Evolutionary conservation across 2,797 vertebrate genomes (phyloP), one percentile per base, ranked within the genome.

Genomic region (Aphelocoma californica): DNA sequence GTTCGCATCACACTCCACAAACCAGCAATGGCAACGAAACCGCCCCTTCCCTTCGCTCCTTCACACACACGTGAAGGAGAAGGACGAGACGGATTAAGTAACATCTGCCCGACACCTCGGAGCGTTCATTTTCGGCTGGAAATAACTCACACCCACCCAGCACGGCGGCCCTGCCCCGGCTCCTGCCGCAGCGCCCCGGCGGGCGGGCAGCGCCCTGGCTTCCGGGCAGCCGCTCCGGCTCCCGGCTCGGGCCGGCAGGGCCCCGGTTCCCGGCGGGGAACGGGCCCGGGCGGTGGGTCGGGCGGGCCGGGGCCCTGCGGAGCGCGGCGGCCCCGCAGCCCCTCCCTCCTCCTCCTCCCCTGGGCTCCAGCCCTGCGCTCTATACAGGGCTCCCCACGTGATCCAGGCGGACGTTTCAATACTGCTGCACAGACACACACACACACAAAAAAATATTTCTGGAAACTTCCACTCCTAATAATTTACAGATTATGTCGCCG

Each of bases 391-490:
- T 96, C 96, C 96, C 97, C 98, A 98, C 98, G 98, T 98, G 98
- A 98, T 96, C 61, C 97, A 96, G 96, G 97, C 97, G 97, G 97
- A 98, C 98, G 97, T 98, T 98, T 98, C 98, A 97, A 97, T 97
- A 97, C 97, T 97, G 96, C 96, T 96, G 96, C 95, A 95, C 94
- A 93, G 86, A 87, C 81, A 94, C 90, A 96, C 93, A 96, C 93
- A 65, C 77, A 80, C 78, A 81, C 53, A 84, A 77, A 85, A 88
- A 95, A 95, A 95, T 96, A 97, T 97, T 97, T 97, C 96, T 97
- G 96, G 96, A 97, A 96, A 97, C 98, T 98, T 98, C 98, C 98
- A 98, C 98, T 98, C 97, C 95, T 96, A 96, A 97, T 97, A 96
- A 97, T 97, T 96, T 83, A 94, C 92, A 90, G 92, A 94, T 93